These are phyloP conservation scores for Folsomia candida DNA, from an alignment of 2,888 invertebrate genomes.

Conservation along the genomic window DNA sequence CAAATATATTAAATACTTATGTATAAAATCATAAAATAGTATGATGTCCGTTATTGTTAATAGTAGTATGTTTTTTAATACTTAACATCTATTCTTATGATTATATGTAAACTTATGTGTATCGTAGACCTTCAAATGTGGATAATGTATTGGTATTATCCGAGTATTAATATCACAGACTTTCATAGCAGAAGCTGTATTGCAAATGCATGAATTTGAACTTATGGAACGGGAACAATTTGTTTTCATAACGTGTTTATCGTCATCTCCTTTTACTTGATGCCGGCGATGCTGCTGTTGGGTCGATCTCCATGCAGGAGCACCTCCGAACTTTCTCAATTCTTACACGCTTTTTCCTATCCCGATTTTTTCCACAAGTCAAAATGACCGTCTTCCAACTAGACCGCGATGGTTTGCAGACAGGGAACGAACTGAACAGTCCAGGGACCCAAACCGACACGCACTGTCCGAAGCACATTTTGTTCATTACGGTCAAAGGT, in stretches of 20 bases:
- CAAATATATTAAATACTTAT: no score
- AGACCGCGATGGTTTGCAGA: slow-evolving; percentile 45
- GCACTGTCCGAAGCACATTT: slow-evolving; percentile 49
- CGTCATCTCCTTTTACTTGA: neutral
- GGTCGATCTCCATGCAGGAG: slow-evolving; percentile 49
- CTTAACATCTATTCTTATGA: neutral
- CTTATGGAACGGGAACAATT: no score
- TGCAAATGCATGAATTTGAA: neutral
- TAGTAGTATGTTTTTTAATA: no score
- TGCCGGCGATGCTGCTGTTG: slow-evolving; percentile 30
- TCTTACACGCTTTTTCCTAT: slow-evolving; percentile 40
- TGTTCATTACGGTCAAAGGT: slow-evolving; percentile 44
- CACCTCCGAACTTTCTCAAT: slow-evolving; percentile 48
- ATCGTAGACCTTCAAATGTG: no score
- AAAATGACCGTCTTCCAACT: slow-evolving; percentile 45
- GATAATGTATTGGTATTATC: slow-evolving; percentile 14
- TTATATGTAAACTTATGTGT: slow-evolving; percentile 4
- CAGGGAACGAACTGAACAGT: slow-evolving; percentile 47
- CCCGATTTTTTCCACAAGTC: slow-evolving; percentile 40
- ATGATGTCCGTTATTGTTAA: no score
- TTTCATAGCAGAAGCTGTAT: slow-evolving; percentile 2
- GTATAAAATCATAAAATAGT: no score
- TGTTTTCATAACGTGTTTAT: neutral
- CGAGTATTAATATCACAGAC: slow-evolving; percentile 42
- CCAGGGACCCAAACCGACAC: slow-evolving; percentile 49